phyloP scores from a whole-genome alignment of 2,113 vertebrate genomes.

The Ciconia stormi region DNA sequence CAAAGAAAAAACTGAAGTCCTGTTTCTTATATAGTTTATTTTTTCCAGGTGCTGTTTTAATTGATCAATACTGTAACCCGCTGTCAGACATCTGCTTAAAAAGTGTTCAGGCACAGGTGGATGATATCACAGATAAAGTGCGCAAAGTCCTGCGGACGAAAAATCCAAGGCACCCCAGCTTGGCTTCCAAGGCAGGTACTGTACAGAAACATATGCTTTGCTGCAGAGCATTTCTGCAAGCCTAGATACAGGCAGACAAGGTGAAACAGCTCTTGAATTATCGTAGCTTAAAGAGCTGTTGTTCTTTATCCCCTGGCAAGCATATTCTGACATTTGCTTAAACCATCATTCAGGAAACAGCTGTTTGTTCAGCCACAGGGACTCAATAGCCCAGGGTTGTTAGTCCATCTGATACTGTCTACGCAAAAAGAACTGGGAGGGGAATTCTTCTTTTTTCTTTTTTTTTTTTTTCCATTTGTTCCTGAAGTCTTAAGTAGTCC shows the following conservation, averaged over 20 bases:
- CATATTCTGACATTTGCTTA: not conserved
- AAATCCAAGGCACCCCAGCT: constrained; percentile 88
- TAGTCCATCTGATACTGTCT: not conserved
- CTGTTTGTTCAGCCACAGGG: not conserved
- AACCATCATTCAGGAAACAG: not conserved
- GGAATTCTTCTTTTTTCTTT: not conserved
- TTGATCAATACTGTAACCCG: constrained; percentile 97
- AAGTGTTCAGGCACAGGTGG: constrained; percentile 84
- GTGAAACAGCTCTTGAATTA: not conserved
- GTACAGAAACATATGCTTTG: not conserved
- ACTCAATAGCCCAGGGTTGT: not conserved
- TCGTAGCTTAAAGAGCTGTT: not conserved
- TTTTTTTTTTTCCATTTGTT: not conserved
- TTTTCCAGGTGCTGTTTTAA: constrained; percentile 86
- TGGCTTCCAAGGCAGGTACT: constrained; percentile 81
- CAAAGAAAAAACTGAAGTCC: constrained; percentile 8
- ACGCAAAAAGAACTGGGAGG: not conserved
- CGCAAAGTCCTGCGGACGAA: constrained; percentile 85
- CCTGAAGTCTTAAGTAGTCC: not conserved
- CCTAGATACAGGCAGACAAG: not conserved
- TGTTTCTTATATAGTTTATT: constrained; percentile 32
- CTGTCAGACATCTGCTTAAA: constrained; percentile 87
- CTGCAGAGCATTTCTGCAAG: not conserved
- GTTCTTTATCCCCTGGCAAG: not conserved
- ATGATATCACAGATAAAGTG: constrained; percentile 87